Percentiles rank a stretch among this genome's conserved stretches.
These are phyloP conservation scores for Mimachlamys varia DNA, from an alignment of 2,888 invertebrate species.

Conservation along the genomic window DNA sequence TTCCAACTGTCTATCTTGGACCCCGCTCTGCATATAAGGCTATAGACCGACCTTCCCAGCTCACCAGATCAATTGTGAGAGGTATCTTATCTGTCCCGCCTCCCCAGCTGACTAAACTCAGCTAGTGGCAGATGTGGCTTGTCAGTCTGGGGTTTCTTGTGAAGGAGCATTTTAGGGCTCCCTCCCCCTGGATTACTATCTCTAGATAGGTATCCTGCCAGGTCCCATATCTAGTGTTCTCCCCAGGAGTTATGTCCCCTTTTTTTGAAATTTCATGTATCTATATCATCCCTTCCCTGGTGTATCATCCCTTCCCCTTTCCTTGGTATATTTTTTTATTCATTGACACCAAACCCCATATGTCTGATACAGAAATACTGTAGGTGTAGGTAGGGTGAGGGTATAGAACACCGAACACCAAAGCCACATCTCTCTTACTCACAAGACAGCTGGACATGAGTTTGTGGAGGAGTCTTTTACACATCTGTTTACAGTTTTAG, in stretches of 20 bases:
- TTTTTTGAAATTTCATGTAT: neutral
- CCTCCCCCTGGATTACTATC: neutral
- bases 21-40: constrained; percentile 24
- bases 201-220: neutral
- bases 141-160: neutral
- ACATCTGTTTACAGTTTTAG: too few relatives aligned
- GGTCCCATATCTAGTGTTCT: neutral
- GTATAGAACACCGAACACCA: neutral
- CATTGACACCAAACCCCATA: neutral
- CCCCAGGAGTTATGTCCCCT: constrained; percentile 1
- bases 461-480: neutral
- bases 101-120: constrained; percentile 36
- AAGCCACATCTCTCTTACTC: neutral
- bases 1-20: constrained; percentile 22
- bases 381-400: neutral
- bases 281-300: neutral
- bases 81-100: constrained; percentile 36
- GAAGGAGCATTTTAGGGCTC: neutral
- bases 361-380: neutral
- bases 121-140: constrained; percentile 28
- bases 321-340: neutral
- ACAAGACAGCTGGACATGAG: neutral
- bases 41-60: constrained; percentile 31
- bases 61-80: constrained; percentile 34
- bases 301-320: neutral